A percentile compares a stretch with the other conserved stretches of the same genome.
Conservation (phyloP, 2,113 vertebrate genomes). For the Riparia riparia region DNA sequence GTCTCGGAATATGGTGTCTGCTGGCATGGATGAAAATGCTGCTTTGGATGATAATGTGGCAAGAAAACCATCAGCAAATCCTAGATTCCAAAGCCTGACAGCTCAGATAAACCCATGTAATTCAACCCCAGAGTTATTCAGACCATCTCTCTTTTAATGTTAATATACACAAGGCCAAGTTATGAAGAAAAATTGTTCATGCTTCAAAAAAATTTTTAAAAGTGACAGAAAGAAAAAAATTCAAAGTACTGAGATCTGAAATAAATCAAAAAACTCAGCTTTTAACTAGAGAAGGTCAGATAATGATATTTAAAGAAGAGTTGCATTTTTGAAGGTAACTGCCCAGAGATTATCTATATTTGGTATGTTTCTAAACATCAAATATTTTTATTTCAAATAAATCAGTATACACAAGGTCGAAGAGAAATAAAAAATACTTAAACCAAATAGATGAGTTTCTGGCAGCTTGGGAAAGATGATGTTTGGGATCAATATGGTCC, state of each 20-base stretch:
- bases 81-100: background rate
- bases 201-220: background rate
- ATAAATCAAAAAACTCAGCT: background rate
- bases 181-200: background rate
- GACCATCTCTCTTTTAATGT: background rate
- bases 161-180: background rate
- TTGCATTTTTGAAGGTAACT: background rate
- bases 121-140: background rate
- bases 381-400: background rate
- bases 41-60: background rate
- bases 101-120: background rate
- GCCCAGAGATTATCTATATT: background rate
- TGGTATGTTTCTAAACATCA: background rate
- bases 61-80: background rate
- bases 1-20: background rate
- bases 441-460: background rate
- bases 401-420: background rate
- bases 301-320: background rate
- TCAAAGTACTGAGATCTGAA: background rate
- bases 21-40: background rate
- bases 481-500: background rate
- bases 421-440: background rate
- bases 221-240: background rate
- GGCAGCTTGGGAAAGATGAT: background rate
- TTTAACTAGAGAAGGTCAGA: background rate